Evolutionary conservation across 1,140 invertebrate species (phyloP), one percentile per base, ranked within the genome.

Genomic region (Aradophagus sp.): DNA sequence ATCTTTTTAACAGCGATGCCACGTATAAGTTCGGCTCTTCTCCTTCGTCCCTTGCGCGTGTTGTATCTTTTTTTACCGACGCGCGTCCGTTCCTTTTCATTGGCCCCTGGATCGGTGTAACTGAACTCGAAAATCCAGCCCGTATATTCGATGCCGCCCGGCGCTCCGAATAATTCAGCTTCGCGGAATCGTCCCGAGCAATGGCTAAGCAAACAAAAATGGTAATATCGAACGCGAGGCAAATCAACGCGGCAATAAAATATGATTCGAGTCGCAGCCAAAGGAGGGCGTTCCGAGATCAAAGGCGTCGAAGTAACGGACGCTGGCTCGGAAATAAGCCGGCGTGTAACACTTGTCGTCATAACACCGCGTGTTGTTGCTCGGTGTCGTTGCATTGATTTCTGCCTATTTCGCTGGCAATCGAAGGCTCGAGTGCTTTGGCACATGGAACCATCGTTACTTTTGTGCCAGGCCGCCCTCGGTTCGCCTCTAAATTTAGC

Each of bases 401-500:
- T 61, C 62, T 61, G 34, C n/a, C n/a, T n/a, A n/a, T 67, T 50
- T 42, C 55, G 41, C 47, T 61, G 17, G 27, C 10, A 16, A 53
- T 53, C 39, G 42, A 36, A 27, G 32, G 29, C 36, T 13, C 23
- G 38, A 67, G 36, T 56, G 35, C 31, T 55, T 19, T 44, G 55
- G 56, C 61, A 48, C 31, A 47, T 59, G 42, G 55, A 66, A 34
- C 26, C 55, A 52, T 62, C 62, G 56, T 63, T 72, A 77, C 70
- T 77, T 75, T 76, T 59, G 66, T 76, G 75, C 67, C 69, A 74
- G 72, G 67, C 73, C 56, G 63, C 58, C 63, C 73, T 74, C 65
- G 52, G 75, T 61, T 62, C 63, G 73, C 16, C 73, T 66, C 79
- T 82, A 83, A 82, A 81, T 81, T 80, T 83, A 82, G 76, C 75